phyloP scores from a whole-genome alignment of 2,113 vertebrate species.

The Onychostruthus taczanowskii region DNA sequence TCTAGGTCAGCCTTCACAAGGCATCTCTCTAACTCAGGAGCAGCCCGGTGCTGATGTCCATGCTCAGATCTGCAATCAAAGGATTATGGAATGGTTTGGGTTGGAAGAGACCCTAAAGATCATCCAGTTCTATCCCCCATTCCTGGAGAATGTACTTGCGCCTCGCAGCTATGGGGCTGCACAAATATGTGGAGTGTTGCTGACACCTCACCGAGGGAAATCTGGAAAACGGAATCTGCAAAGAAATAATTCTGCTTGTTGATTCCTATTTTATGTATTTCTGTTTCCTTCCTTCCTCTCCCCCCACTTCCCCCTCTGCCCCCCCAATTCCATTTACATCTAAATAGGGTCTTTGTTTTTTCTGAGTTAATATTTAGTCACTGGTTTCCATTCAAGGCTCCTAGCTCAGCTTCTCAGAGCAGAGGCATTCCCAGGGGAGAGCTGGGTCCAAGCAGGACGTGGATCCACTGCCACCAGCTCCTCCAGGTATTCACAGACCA shows the following conservation, averaged over 20 bases:
- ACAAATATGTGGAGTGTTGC: not conserved
- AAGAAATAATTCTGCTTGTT: not conserved
- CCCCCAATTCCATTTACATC: not conserved
- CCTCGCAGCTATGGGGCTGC: not conserved
- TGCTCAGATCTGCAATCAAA: not conserved
- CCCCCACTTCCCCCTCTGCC: rapidly evolving
- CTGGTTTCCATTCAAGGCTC: not conserved
- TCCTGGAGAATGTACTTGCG: constrained; percentile 28
- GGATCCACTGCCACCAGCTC: not conserved
- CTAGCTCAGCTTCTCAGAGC: not conserved
- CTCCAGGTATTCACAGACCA: not conserved
- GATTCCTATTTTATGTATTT: constrained; percentile 9
- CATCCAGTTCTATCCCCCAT: not conserved
- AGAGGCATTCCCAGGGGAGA: not conserved
- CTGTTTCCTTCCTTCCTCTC: constrained; percentile 16
- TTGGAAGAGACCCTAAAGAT: not conserved
- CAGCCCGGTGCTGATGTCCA: not conserved
- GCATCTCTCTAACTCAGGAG: not conserved
- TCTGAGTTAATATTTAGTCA: constrained; percentile 25
- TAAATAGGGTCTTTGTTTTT: constrained; percentile 35
- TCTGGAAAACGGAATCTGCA: not conserved
- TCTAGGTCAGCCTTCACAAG: not conserved
- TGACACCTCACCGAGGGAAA: not conserved
- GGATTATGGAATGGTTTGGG: not conserved
- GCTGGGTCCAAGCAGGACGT: not conserved